Base-by-base conservation (phyloP, 2,888 invertebrate species). In the Lampropteryx suffumata region DNA sequence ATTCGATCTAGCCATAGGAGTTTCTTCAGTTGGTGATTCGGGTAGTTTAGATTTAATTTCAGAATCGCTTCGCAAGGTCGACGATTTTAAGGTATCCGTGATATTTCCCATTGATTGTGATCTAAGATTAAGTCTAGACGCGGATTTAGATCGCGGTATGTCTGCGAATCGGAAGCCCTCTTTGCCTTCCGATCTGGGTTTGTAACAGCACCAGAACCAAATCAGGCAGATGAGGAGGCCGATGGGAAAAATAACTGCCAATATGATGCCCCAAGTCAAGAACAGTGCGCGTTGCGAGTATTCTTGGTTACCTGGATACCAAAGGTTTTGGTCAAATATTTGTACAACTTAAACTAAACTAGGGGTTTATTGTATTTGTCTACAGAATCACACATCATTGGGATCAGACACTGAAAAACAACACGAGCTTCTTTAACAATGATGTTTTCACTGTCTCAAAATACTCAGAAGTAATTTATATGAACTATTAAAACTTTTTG, bases 221-320 rank as follows among this genome's bases (percentile, higher is more conserved):
- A 91, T 80, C 42, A 92, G 91, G 75, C 92, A 93, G 69, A 92
- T 90, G 66, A 92, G 90, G 74, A 93, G 91, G 57, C 92, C 80
- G 78, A 92, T 78, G 64, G 96, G 95, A 72, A 95, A 84, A 79
- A 96, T 91, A 67, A 95, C 92, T 69, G 92, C 93, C 75, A 94
- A 73, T 78, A 95, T 93, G 82, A 95, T 91, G 73, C 93, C 94
- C 84, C 94, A 92, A 64, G 95, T 94, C 73, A 94, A 91, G 87
- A 95, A 95, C 62, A 94, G 93, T 67, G 94, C 90, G 69, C 94
- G 93, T 77, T 94, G 94, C 44, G 94, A 93, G 78, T 93, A 93
- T 77, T 92, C 93, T 79, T 93, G 93, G 72, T 92, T 91, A 90
- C 93, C 93, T 93, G 88, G 53, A 75, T 77, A 64, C 67, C 56